These are phyloP conservation scores for Cephus spinipes DNA, from an alignment of 2,888 invertebrate genomes.

Conservation along the genomic window DNA sequence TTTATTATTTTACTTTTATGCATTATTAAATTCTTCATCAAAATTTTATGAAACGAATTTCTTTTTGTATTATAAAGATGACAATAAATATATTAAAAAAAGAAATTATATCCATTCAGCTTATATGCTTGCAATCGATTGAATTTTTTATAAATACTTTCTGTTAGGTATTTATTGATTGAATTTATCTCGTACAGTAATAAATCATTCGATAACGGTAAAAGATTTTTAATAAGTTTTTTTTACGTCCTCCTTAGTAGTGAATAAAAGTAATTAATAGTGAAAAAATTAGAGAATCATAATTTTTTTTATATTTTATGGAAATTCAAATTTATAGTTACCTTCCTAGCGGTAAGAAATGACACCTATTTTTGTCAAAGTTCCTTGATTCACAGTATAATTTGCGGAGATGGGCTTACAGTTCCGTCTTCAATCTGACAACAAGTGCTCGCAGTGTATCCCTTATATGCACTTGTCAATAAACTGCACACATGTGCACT, in stretches of 20 bases:
- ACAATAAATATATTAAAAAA: too few species aligned
- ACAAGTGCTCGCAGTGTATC: background rate
- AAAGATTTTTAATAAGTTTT: background rate
- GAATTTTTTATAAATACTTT: too few species aligned
- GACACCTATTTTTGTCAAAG: background rate
- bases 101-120: too few species aligned
- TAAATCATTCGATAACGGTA: background rate
- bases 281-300: background rate
- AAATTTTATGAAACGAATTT: too few species aligned
- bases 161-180: too few species aligned
- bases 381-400: background rate
- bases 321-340: background rate
- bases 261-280: background rate
- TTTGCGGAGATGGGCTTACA: background rate
- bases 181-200: background rate
- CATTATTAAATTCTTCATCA: too few species aligned
- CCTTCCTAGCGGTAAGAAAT: background rate
- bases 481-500: background rate
- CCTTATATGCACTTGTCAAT: background rate
- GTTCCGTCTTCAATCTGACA: background rate
- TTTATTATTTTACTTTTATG: background rate
- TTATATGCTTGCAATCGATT: too few species aligned
- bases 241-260: background rate
- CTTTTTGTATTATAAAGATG: too few species aligned
- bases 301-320: background rate